Base-by-base conservation (phyloP, 2,888 invertebrate genomes). In the Chymomyza fuscimana region DNA sequence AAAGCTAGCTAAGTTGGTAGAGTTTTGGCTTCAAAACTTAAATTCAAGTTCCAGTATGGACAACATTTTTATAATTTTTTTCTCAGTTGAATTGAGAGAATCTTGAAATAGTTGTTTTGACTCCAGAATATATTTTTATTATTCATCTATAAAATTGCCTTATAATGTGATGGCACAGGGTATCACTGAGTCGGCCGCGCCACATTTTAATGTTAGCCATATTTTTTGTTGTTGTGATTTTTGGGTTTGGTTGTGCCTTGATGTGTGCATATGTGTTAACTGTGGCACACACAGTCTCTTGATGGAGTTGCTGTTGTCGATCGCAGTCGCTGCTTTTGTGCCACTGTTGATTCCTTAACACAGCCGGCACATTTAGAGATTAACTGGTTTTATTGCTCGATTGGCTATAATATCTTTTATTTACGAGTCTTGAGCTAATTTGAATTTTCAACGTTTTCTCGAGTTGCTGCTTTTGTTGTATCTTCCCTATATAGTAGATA, bases 361-460 rank as follows among this genome's bases (percentile, higher is more conserved):
- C 25, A 62, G 73, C 65, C 78, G 73, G 79, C 80, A 76, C 84
- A 86, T 87, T 86, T 84, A 86, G 79, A 86, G 88, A 88, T 89
- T 86, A 89, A 88, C 81, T 81, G 87, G 84, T 87, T 87, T 87
- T 89, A 89, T 85, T 85, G 78, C 81, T 77, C 79, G 85, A 89
- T 88, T 87, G 89, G 81, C 89, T 77, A 84, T 88, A 89, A 90
- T 90, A 91, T 89, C 84, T 89, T 86, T 89, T 89, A 90, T 90
- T 91, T 91, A 90, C 89, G 89, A 90, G 87, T 81, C 80, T 85
- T 79, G 80, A 80, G 89, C 90, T 89, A 89, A 90, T 90, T 90
- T 89, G 84, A 90, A 90, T 91, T 89, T 90, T 82, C 80, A 87
- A 86, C 89, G 88, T 89, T 89, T 89, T 86, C 86, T 89, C 89